These are phyloP conservation scores for Hystrix brachyura DNA, from an alignment of 2,113 vertebrate genomes.

Conservation along the genomic window DNA sequence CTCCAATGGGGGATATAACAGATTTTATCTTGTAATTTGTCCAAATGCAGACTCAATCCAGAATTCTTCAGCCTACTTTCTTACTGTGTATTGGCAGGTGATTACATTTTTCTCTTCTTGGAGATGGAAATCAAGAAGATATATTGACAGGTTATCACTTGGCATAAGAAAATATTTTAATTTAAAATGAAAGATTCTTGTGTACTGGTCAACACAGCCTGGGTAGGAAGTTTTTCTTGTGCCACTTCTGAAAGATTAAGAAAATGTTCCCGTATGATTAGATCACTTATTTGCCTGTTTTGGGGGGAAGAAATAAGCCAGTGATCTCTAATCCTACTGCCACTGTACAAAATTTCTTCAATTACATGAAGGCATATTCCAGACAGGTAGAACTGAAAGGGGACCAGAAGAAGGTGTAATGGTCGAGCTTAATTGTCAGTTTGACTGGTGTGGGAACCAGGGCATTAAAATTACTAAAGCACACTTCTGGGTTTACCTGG, in stretches of 20 bases:
- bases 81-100: background rate
- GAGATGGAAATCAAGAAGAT: slow-evolving; percentile 17
- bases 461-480: background rate
- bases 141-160: background rate
- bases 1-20: background rate
- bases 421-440: background rate
- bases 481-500: background rate
- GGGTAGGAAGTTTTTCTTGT: background rate
- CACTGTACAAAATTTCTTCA: background rate
- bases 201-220: background rate
- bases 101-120: slow-evolving; percentile 3
- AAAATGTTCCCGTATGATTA: background rate
- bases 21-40: background rate
- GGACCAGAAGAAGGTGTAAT: background rate
- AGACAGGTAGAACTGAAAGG: background rate
- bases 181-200: slow-evolving; percentile 10
- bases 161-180: background rate
- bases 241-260: background rate
- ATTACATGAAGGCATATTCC: background rate
- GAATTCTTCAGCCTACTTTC: background rate
- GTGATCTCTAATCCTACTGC: background rate
- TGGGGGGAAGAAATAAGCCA: slow-evolving; percentile 1
- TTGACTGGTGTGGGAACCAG: background rate
- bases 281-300: background rate
- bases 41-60: background rate